Conservation (phyloP, 2,888 invertebrate genomes). For the Toxonevra muliebris region DNA sequence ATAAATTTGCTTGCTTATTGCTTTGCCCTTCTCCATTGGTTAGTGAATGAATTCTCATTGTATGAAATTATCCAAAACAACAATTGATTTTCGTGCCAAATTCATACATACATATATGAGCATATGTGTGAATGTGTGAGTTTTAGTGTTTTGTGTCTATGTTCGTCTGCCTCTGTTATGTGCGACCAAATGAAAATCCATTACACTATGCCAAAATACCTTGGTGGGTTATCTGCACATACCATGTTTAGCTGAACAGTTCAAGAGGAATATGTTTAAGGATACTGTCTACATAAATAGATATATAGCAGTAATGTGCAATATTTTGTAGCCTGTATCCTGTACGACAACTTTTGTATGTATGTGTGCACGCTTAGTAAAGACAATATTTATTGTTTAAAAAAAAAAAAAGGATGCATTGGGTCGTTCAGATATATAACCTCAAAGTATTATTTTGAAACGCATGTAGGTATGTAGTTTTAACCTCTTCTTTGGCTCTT, state of each 20-base stretch:
- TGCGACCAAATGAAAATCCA: background rate
- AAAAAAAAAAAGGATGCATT: slow-evolving; percentile 1
- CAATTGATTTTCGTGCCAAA: slow-evolving; percentile 31
- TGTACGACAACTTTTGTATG: too few relatives aligned
- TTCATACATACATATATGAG: background rate
- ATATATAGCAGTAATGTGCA: background rate
- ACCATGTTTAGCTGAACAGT: background rate
- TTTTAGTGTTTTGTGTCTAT: background rate
- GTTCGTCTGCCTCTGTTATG: background rate
- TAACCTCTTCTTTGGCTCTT: too few relatives aligned
- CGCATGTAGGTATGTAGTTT: too few relatives aligned
- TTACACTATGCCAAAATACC: too few relatives aligned
- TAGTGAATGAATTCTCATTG: too few relatives aligned
- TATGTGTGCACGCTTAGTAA: slow-evolving; percentile 13
- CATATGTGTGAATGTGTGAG: background rate
- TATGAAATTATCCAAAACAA: slow-evolving; percentile 23
- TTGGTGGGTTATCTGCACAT: too few relatives aligned
- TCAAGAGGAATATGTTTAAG: background rate
- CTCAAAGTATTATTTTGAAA: background rate
- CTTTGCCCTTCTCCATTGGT: too few relatives aligned
- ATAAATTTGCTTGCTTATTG: slow-evolving; percentile 16
- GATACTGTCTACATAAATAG: too few relatives aligned
- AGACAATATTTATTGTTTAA: slow-evolving; percentile 29
- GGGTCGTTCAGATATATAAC: background rate
- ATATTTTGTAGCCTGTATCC: too few relatives aligned